phyloP scores from a whole-genome alignment of 2,113 vertebrate species.

The Chaetura pelagica region DNA sequence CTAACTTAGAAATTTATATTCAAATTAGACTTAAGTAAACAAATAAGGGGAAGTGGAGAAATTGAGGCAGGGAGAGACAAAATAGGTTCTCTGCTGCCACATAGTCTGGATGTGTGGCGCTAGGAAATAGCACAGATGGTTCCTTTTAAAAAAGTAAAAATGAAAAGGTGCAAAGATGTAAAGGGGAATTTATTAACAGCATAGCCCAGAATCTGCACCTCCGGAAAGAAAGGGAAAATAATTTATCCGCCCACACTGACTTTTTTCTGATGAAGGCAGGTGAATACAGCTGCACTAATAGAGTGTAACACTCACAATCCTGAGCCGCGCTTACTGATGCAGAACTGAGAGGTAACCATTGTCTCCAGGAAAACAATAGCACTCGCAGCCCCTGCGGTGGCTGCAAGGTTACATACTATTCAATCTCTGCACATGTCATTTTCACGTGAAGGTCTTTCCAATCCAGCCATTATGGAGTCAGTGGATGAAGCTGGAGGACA shows the following conservation, averaged over 20 bases:
- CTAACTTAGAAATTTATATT: neutral
- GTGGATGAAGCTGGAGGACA: constrained; percentile 63
- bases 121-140: constrained; percentile 7
- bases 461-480: constrained; percentile 72
- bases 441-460: constrained; percentile 63
- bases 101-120: neutral
- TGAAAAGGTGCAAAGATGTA: constrained; percentile 68
- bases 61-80: neutral
- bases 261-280: constrained; percentile 79
- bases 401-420: neutral
- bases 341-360: constrained; percentile 49
- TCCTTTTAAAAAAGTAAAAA: constrained; percentile 59
- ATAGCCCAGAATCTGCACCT: constrained; percentile 74
- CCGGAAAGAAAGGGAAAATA: constrained; percentile 78
- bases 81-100: neutral
- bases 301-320: constrained; percentile 71
- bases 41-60: neutral
- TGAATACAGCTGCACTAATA: constrained; percentile 75
- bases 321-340: constrained; percentile 61
- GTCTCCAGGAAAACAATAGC: constrained; percentile 23
- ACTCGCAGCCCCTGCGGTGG: neutral
- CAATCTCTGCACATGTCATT: neutral
- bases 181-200: constrained; percentile 77
- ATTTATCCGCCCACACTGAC: constrained; percentile 79
- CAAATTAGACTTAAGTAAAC: neutral